Evolutionary conservation across 2,797 vertebrate genomes (phyloP).

Genomic region (Phalloptychus januarius): DNA sequence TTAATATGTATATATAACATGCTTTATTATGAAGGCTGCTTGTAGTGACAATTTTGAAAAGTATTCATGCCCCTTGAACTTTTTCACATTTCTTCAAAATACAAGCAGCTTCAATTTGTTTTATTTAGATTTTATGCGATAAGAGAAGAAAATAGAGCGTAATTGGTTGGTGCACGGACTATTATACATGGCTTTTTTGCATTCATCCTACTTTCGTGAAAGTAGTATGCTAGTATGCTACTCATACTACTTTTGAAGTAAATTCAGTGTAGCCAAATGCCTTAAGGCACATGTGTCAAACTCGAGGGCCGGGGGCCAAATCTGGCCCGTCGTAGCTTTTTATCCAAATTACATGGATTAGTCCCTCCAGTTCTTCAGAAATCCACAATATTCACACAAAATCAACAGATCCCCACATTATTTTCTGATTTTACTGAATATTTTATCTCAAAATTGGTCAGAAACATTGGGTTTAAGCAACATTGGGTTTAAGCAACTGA

Average conservation of each 20-base stretch:
- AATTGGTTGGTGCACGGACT: background rate
- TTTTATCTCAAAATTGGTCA: too few species aligned
- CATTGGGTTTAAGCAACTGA: too few species aligned
- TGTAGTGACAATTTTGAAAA: background rate
- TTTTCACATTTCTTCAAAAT: background rate
- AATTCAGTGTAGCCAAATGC: background rate
- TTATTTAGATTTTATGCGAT: background rate
- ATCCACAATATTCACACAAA: too few species aligned
- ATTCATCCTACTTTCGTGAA: background rate
- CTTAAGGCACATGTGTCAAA: background rate
- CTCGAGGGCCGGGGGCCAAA: too few species aligned
- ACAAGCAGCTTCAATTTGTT: background rate
- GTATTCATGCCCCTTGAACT: background rate
- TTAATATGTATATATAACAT: constrained; percentile 1
- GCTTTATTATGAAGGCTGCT: background rate
- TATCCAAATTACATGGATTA: too few species aligned
- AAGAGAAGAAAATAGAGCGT: background rate
- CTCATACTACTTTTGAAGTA: too few species aligned
- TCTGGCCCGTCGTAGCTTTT: too few species aligned
- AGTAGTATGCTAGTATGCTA: too few species aligned
- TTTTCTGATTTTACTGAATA: too few species aligned
- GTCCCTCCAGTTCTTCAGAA: too few species aligned
- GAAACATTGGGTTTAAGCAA: too few species aligned
- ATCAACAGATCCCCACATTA: too few species aligned
- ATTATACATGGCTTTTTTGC: background rate